phyloP scores from a whole-genome alignment of 2,888 invertebrate species.

The Epinotia bilunana region DNA sequence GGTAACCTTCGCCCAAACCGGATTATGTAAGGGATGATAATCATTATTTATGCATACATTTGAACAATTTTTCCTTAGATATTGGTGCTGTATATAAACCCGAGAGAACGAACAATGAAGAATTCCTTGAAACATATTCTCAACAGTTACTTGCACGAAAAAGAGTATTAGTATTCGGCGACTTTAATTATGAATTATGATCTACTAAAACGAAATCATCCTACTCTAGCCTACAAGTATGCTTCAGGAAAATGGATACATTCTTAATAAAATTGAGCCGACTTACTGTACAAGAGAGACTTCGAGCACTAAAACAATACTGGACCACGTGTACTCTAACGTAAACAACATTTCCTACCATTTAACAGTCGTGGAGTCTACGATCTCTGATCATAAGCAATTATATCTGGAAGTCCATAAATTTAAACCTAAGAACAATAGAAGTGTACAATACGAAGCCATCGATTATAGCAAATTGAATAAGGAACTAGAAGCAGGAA shows the following conservation, averaged over 20 bases:
- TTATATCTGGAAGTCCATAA: neutral
- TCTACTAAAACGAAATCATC: too few relatives aligned
- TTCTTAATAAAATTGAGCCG: neutral
- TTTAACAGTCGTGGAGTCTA: neutral
- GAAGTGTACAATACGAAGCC: neutral
- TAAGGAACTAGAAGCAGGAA: neutral
- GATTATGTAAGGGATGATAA: neutral
- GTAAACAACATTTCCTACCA: neutral
- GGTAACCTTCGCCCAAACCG: too few relatives aligned
- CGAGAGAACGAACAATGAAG: too few relatives aligned
- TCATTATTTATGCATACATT: neutral
- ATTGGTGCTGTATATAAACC: too few relatives aligned
- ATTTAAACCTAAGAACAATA: neutral
- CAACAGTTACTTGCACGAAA: too few relatives aligned
- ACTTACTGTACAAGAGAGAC: neutral
- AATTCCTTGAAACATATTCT: too few relatives aligned
- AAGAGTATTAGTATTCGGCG: too few relatives aligned
- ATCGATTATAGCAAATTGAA: neutral
- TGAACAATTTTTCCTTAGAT: neutral
- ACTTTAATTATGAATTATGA: too few relatives aligned
- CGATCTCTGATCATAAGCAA: too few relatives aligned
- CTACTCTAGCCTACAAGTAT: too few relatives aligned
- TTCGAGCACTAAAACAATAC: neutral
- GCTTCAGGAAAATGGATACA: too few relatives aligned
- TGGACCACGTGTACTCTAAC: neutral